phyloP scores from a whole-genome alignment of 1,140 invertebrate genomes.

The Probaryconus sp. region DNA sequence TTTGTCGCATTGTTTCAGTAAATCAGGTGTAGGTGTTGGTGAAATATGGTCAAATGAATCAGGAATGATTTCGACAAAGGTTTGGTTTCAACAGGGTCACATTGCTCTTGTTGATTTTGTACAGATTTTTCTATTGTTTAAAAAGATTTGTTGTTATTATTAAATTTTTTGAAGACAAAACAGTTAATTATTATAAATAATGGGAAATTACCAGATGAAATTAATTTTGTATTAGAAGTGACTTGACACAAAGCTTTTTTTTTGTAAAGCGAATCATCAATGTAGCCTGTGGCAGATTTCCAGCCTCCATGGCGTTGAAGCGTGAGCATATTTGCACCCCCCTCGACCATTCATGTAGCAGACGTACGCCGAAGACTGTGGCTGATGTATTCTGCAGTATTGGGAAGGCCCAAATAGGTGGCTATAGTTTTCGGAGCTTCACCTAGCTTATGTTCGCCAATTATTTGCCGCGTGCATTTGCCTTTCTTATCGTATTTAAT shows the following conservation, averaged over 20 bases:
- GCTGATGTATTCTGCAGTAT: conserved; percentile 10
- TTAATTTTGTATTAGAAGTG: conserved; percentile 1
- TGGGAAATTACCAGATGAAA: conserved; percentile 9
- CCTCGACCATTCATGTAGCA: neutral
- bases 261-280: conserved; percentile 11
- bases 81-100: no score
- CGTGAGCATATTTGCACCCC: neutral
- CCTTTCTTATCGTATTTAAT: conserved; percentile 5
- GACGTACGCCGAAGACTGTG: conserved; percentile 7
- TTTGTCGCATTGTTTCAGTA: no score
- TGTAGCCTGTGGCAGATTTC: conserved; percentile 10
- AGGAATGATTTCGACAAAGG: no score
- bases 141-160: no score
- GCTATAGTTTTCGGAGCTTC: conserved; percentile 19
- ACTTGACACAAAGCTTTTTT: neutral
- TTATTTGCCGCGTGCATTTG: conserved; percentile 1
- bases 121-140: no score
- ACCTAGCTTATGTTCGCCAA: conserved; percentile 5
- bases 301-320: conserved; percentile 1
- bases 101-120: no score
- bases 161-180: no score
- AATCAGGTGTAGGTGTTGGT: no score
- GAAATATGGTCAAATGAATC: no score
- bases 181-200: no score
- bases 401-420: conserved; percentile 1